Base-by-base conservation (phyloP, 2,113 vertebrate genomes). In the Chloropsis hardwickii region DNA sequence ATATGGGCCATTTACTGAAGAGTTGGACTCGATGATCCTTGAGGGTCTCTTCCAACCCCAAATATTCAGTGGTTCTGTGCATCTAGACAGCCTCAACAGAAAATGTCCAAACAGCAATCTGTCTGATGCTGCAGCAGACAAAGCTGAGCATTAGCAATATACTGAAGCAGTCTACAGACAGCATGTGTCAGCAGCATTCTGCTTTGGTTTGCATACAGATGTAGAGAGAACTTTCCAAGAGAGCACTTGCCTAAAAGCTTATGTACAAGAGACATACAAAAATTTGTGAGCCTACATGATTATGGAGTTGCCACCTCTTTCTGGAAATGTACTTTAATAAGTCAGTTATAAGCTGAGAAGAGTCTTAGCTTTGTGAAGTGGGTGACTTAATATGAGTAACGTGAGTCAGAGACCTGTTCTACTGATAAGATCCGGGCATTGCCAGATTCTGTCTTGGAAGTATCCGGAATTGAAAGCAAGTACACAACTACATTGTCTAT, bases 1-100 rank as follows among this genome's bases (percentile, higher is more conserved):
- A 14, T 37, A 58, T 37, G 33, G 31, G 14, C 25, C 0, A 0
- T 50, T 58, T 31, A 58, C 2, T 8, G 11, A 58, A 58, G 37
- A 67, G 44, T 1, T 58, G 83, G 21, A 67, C 17, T 44, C 0
- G 0, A 35, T 50, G 21, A 51, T 44, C 31, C 53, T 60, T 44
- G 53, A 44, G 33, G 37, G 27, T 51, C 27, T 22, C 33, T 45
- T 67, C 45, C 62, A 51, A 60, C 14, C 37, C 72, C 51, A 60
- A 77, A 44, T 60, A 77, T 60, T 69, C 39, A 28, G 39, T 69
- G 62, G 37, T 69, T 86, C 33, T 51, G 45, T 53, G 45, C 23
- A 51, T 33, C 21, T 60, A 39, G 47, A 88, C 39, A 84, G 28
- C 24, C 77, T 58, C 45, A 74, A 47, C 23, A 78, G 47, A 56